phyloP scores from a whole-genome alignment of 2,797 vertebrate genomes.

The Darevskia nairensis region DNA sequence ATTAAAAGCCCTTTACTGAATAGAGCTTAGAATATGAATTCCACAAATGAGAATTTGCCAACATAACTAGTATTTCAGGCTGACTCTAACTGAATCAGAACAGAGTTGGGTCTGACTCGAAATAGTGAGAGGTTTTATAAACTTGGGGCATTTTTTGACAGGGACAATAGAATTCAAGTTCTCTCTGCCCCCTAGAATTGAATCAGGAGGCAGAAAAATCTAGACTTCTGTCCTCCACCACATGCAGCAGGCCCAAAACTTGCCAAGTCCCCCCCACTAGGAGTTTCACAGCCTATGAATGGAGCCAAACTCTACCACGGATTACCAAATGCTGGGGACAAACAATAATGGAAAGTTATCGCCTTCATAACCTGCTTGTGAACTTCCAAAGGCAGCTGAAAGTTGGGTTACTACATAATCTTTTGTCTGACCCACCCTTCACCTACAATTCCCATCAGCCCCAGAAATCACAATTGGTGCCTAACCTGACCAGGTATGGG shows the following conservation, averaged over 20 bases:
- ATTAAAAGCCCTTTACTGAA: not conserved
- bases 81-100: not conserved
- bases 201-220: not conserved
- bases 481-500: too few relatives aligned
- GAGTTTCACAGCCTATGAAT: too few relatives aligned
- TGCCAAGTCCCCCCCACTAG: not conserved
- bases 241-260: not conserved
- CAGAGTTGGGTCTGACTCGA: not conserved
- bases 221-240: not conserved
- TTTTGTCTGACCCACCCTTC: not conserved
- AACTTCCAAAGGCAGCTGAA: not conserved
- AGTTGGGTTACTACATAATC: not conserved
- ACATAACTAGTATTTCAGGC: not conserved
- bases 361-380: not conserved
- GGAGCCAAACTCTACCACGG: too few relatives aligned
- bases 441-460: too few relatives aligned
- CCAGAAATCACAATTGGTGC: too few relatives aligned
- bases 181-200: too few relatives aligned
- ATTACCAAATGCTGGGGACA: not conserved
- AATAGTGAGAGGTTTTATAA: not conserved
- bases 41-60: too few relatives aligned
- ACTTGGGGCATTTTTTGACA: not conserved
- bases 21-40: too few relatives aligned
- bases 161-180: not conserved
- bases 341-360: not conserved